phyloP scores from a whole-genome alignment of 2,113 vertebrate species.

The Loxodonta africana region DNA sequence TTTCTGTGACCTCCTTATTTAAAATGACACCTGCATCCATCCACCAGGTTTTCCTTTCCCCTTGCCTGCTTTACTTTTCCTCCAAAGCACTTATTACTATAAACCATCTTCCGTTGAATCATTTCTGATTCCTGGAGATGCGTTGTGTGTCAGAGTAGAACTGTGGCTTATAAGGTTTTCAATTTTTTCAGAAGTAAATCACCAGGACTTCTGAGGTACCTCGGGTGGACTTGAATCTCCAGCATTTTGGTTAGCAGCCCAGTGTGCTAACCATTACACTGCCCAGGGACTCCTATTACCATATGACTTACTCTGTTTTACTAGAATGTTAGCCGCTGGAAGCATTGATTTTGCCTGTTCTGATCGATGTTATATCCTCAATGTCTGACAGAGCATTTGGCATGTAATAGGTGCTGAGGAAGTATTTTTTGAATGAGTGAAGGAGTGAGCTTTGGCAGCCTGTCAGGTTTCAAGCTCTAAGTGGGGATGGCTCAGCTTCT shows the following conservation, averaged over 20 bases:
- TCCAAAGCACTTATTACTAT: not conserved
- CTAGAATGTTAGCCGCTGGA: not conserved
- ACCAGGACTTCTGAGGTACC: too few species aligned
- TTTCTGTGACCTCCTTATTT: not conserved
- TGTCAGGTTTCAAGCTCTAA: not conserved
- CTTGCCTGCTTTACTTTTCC: not conserved
- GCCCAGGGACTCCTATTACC: not conserved
- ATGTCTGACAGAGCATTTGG: not conserved
- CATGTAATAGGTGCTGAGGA: not conserved
- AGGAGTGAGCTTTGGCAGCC: not conserved
- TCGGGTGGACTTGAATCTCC: too few species aligned
- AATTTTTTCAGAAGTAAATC: too few species aligned
- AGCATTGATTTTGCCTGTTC: not conserved
- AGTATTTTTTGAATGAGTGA: conserved; percentile 1
- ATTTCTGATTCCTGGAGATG: too few species aligned
- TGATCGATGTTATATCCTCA: not conserved
- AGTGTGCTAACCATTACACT: not conserved
- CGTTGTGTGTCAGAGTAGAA: too few species aligned
- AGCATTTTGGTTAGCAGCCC: too few species aligned
- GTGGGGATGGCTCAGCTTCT: not conserved
- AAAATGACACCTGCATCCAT: not conserved
- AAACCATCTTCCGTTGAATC: not conserved
- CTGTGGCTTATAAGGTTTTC: too few species aligned
- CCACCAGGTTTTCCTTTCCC: not conserved
- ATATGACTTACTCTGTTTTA: not conserved